These are phyloP conservation scores for Amphibalanus amphitrite DNA, from an alignment of 1,140 invertebrate genomes.

Conservation along the genomic window DNA sequence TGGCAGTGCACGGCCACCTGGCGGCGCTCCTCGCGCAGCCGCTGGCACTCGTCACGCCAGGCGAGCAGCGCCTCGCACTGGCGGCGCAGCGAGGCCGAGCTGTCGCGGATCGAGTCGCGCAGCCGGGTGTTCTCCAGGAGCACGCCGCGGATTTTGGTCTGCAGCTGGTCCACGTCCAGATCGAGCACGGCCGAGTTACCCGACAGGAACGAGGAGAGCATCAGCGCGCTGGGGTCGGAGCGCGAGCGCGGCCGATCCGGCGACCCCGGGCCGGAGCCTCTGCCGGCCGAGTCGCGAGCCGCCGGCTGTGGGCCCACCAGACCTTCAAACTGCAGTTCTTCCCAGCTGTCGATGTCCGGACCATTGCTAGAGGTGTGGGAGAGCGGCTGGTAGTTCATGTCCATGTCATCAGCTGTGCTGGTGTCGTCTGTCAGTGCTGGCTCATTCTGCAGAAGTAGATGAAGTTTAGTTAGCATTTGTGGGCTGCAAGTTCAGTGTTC, in stretches of 20 bases:
- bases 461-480: too few species aligned
- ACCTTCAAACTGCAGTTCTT: not conserved
- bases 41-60: not conserved
- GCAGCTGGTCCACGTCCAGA: not conserved
- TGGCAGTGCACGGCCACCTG: not conserved
- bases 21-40: not conserved
- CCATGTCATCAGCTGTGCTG: too few species aligned
- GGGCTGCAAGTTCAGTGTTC: too few species aligned
- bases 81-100: not conserved
- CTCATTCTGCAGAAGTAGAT: too few species aligned
- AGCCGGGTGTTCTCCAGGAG: not conserved
- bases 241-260: too few species aligned
- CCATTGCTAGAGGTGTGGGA: too few species aligned
- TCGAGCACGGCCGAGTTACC: not conserved
- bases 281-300: too few species aligned
- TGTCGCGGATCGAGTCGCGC: not conserved
- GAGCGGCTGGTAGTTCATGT: too few species aligned
- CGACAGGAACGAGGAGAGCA: not conserved
- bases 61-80: not conserved
- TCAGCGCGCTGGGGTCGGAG: not conserved
- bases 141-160: not conserved
- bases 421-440: too few species aligned
- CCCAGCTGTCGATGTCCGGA: not conserved
- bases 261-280: not conserved
- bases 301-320: not conserved